A percentile compares a stretch with the other conserved stretches of the same genome.
These are phyloP conservation scores for Poeciliopsis infans DNA, from an alignment of 2,797 vertebrate genomes.

Conservation along the genomic window DNA sequence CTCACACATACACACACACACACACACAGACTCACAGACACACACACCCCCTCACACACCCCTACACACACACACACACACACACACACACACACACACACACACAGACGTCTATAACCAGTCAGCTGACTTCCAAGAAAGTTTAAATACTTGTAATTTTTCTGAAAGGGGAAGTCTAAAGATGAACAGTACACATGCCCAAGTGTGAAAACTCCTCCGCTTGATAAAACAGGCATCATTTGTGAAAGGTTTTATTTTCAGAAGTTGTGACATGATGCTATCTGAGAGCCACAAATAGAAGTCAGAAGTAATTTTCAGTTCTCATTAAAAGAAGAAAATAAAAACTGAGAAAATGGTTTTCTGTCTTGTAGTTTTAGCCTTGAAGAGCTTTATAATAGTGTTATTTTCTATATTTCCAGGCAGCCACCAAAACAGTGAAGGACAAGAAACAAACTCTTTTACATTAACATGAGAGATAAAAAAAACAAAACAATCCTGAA, in stretches of 20 bases:
- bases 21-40: no score
- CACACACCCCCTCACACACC: no score
- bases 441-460: background rate
- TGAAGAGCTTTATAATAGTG: background rate
- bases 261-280: background rate
- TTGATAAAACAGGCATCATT: background rate
- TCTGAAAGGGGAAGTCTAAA: background rate
- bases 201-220: background rate
- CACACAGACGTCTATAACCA: rapidly evolving
- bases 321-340: background rate
- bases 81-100: rapidly evolving
- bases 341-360: background rate
- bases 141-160: background rate
- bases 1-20: no score
- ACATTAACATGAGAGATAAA: background rate
- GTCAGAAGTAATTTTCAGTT: background rate
- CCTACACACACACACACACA: no score
- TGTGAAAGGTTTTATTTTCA: background rate
- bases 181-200: no score
- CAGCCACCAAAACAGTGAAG: background rate
- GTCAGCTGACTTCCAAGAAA: background rate
- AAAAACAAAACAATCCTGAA: background rate
- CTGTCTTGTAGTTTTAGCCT: background rate
- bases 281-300: background rate
- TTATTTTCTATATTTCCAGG: background rate